These are phyloP conservation scores for Toxostoma redivivum DNA, from an alignment of 2,113 vertebrate species.

Conservation along the genomic window DNA sequence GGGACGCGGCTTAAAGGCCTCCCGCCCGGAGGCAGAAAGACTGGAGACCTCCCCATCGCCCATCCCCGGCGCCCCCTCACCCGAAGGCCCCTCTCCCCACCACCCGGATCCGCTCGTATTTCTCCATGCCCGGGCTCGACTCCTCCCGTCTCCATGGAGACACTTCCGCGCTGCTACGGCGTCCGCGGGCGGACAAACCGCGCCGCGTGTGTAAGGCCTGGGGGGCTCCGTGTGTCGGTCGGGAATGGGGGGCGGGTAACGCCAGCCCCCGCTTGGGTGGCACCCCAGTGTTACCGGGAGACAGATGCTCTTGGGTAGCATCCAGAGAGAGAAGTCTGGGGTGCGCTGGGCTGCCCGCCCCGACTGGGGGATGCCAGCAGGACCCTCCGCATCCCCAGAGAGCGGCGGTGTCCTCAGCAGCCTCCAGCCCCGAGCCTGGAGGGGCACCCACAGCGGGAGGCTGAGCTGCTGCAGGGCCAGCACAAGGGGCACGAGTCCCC, in stretches of 20 bases:
- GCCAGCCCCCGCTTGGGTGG: rapidly evolving
- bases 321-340: neutral
- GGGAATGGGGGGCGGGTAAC: rapidly evolving
- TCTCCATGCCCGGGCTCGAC: slow-evolving; percentile 81
- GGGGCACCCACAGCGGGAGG: neutral
- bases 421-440: neutral
- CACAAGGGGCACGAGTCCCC: too few relatives aligned
- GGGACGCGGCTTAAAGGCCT: neutral
- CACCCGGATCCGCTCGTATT: slow-evolving; percentile 96
- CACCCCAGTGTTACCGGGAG: neutral
- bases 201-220: rapidly evolving
- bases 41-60: neutral
- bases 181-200: neutral
- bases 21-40: neutral
- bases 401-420: neutral
- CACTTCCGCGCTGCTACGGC: slow-evolving; percentile 57
- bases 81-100: slow-evolving; percentile 97
- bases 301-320: neutral
- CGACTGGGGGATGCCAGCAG: neutral
- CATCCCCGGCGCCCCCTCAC: slow-evolving; percentile 68
- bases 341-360: neutral
- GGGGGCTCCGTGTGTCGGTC: neutral
- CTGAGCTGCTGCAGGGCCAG: neutral
- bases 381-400: rapidly evolving
- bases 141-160: slow-evolving; percentile 75